Conservation (phyloP, 2,888 invertebrate genomes). For the Epinotia ramella region DNA sequence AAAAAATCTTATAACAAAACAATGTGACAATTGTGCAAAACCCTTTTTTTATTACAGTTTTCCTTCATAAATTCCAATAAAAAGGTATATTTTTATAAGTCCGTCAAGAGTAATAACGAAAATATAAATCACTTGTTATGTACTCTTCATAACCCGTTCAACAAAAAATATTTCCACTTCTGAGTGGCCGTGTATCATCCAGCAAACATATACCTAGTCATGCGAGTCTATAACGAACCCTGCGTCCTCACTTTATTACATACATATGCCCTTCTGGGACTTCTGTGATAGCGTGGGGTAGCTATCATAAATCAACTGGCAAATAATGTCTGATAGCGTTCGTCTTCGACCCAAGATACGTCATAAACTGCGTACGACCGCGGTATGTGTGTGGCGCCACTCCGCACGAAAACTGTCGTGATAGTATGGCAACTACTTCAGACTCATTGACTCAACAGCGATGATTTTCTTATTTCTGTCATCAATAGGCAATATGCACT, state of each 20-base stretch:
- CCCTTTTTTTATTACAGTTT: background rate
- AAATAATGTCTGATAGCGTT: conserved; percentile 58
- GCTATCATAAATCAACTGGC: conserved; percentile 59
- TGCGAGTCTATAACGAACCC: background rate
- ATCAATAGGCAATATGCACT: too few relatives aligned
- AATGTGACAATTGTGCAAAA: too few relatives aligned
- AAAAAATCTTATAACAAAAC: too few relatives aligned
- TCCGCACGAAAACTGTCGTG: background rate
- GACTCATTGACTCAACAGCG: background rate
- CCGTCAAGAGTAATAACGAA: background rate
- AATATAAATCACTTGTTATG: conserved; percentile 28
- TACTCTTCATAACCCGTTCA: conserved; percentile 30
- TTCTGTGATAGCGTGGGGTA: conserved; percentile 44
- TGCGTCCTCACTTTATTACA: background rate
- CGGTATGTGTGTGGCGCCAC: conserved; percentile 51
- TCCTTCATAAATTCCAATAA: background rate
- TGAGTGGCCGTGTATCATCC: conserved; percentile 42
- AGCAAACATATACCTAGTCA: conserved; percentile 39
- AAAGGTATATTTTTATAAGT: background rate
- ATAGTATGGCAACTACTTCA: background rate
- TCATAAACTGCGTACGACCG: conserved; percentile 55
- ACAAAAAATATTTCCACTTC: conserved; percentile 38
- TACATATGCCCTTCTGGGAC: conserved; percentile 5
- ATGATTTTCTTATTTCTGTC: background rate
- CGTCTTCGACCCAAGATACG: conserved; percentile 56